Base-by-base conservation (phyloP, 2,888 invertebrate species). In the Aplocera efformata region DNA sequence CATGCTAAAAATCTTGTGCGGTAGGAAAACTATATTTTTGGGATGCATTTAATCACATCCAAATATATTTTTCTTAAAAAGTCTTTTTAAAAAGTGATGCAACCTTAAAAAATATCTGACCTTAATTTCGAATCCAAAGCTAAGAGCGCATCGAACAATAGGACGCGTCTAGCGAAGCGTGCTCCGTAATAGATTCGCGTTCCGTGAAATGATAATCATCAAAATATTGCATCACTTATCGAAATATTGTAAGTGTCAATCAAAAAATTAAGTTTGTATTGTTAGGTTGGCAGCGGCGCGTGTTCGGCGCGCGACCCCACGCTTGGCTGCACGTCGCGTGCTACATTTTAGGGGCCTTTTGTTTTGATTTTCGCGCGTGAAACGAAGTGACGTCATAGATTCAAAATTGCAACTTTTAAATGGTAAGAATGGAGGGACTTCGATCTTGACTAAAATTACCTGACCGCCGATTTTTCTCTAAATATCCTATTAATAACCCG, bases 181-280 rank as follows among this genome's bases (percentile, higher is more conserved):
- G 69, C 60, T 48, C 51, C 56, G 80, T 83, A 82, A 79, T 74
- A 66, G 61, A 50, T 59, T 53, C 63, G 60, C 63, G 57, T 59
- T 59, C 63, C 56, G 62, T 62, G 63, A 53, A 63, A 53, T 69
- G 86, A 88, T 88, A 86, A 85, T 86, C 79, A 88, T 88, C 88
- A 76, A 80, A 86, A 85, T 88, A 88, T 89, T 88, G 89, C 89
- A 79, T 89, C 88, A 88, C 86, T 89, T 86, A 86, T 80, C 79
- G 84, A 83, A 85, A 89, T 89, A 88, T 88, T 89, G 88, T 88
- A 88, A 88, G 80, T 86, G 89, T 89, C 89, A 89, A 89, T 89
- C 89, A 89, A 80, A 76, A 82, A 85, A 89, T 89, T 89, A 88
- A 80, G 80, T 76, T 68, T 42, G 72, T 71, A 86, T 88, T 88